Percentiles rank a stretch among this genome's conserved stretches.
These are phyloP conservation scores for Actinia tenebrosa DNA, from an alignment of 64 coral and sea anemone species.

Conservation along the genomic window DNA sequence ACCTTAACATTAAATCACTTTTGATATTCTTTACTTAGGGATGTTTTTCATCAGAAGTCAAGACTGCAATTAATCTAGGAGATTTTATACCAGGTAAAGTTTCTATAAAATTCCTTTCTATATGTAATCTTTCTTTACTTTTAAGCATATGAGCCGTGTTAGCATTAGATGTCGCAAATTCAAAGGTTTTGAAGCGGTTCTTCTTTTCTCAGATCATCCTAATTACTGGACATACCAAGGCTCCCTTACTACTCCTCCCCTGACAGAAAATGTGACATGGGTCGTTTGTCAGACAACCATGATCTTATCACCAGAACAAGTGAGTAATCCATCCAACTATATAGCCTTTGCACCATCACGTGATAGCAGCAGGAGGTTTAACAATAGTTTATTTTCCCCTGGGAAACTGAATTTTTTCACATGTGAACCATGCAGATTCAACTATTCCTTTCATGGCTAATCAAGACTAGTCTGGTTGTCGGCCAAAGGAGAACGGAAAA, in stretches of 20 bases:
- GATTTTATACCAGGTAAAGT: conserved; percentile 58
- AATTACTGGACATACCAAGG: conserved; percentile 84
- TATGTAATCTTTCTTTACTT: background rate
- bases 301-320: conserved; percentile 66
- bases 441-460: background rate
- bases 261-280: conserved; percentile 90
- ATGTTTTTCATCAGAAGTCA: conserved; percentile 74
- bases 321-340: background rate
- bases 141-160: background rate
- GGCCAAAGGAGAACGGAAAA: too few species aligned
- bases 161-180: background rate
- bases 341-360: too few species aligned
- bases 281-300: conserved; percentile 60
- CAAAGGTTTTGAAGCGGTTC: background rate
- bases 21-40: conserved; percentile 31
- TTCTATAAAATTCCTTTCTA: background rate
- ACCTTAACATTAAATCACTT: too few species aligned
- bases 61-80: conserved; percentile 52
- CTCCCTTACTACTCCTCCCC: conserved; percentile 74
- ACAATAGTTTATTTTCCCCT: too few species aligned
- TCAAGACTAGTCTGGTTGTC: background rate
- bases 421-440: too few species aligned
- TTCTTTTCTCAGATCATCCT: background rate
- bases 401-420: too few species aligned
- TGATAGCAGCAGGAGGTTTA: too few species aligned